These are phyloP conservation scores for Nasonia vitripennis DNA, from an alignment of 1,140 invertebrate species.

Conservation along the genomic window DNA sequence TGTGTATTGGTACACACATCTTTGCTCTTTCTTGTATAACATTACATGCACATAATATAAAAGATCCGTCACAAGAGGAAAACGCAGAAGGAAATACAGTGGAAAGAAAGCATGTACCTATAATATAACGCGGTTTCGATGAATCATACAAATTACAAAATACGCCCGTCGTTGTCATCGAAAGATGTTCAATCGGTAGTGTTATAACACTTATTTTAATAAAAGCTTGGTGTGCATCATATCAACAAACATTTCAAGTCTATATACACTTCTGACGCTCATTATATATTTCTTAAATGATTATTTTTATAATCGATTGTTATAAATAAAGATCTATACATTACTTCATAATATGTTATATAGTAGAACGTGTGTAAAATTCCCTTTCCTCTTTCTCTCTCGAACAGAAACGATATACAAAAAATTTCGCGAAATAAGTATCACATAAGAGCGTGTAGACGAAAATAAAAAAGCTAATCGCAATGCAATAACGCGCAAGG, in stretches of 20 bases:
- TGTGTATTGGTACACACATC: neutral
- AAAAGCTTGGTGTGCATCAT: neutral
- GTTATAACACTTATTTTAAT: slow-evolving; percentile 23
- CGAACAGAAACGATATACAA: neutral
- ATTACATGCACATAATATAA: neutral
- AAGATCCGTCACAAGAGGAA: neutral
- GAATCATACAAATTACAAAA: slow-evolving; percentile 43
- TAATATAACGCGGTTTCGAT: neutral
- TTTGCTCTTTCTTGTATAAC: neutral
- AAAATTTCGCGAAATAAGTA: slow-evolving; percentile 22
- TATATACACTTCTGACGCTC: neutral
- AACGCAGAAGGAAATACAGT: neutral
- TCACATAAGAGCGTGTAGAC: neutral
- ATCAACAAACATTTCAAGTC: neutral
- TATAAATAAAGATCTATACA: neutral
- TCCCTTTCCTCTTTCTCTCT: neutral
- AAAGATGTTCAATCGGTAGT: slow-evolving; percentile 9
- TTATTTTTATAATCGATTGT: neutral
- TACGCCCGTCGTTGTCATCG: slow-evolving; percentile 45
- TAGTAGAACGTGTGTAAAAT: neutral
- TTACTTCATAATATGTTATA: neutral
- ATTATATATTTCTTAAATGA: neutral
- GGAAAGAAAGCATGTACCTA: neutral
- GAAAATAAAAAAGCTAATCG: neutral
- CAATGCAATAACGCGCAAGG: neutral